Conservation (phyloP, 2,113 vertebrate genomes). For the Rousettus leschenaultii region DNA sequence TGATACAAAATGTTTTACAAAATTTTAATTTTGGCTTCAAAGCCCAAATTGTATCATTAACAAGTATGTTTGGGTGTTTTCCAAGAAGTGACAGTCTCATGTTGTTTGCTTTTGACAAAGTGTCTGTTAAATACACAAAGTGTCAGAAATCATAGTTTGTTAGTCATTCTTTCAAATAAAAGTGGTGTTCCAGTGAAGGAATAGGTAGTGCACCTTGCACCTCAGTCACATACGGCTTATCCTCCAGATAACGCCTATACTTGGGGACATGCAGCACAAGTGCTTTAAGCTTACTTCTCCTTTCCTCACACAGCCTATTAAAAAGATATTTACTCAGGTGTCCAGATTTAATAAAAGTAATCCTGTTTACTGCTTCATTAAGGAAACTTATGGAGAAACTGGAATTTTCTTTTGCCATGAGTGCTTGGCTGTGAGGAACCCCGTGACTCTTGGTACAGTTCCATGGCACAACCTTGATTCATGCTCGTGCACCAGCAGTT, state of each 20-base stretch:
- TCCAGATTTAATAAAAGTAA: background rate
- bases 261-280: too few species aligned
- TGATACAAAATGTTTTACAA: background rate
- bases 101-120: constrained; percentile 22
- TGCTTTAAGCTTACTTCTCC: background rate
- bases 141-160: background rate
- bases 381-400: background rate
- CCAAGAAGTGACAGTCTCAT: background rate
- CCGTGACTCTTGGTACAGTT: background rate
- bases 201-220: background rate
- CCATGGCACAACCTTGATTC: background rate
- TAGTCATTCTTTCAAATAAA: background rate
- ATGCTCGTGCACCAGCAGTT: background rate
- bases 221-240: background rate
- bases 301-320: background rate
- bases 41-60: constrained; percentile 9
- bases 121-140: background rate
- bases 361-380: background rate
- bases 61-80: constrained; percentile 8
- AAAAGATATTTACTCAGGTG: background rate
- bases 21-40: constrained; percentile 41
- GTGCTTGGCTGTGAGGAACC: background rate
- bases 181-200: background rate
- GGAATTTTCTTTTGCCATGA: background rate
- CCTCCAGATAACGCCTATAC: rapidly evolving